Conservation (phyloP, 1,140 invertebrate genomes). For the Charaxes varanes region DNA sequence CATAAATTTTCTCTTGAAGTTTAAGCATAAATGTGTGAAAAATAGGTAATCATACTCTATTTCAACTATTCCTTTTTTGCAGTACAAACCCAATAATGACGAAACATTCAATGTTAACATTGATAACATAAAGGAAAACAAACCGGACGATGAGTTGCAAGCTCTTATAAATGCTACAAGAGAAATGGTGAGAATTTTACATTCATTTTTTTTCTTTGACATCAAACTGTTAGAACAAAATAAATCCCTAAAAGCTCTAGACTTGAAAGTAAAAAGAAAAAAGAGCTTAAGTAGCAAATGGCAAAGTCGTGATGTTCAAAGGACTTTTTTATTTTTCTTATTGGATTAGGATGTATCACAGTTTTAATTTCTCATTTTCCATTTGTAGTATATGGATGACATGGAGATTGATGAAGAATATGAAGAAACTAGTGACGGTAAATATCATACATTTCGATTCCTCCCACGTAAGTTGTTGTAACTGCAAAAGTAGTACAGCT, state of each 20-base stretch:
- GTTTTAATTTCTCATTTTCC: constrained; percentile 18
- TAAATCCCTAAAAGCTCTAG: too few species aligned
- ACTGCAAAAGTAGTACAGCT: not conserved
- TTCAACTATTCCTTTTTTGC: constrained; percentile 20
- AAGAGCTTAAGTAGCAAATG: too few species aligned
- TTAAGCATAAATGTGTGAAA: too few species aligned
- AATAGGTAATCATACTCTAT: too few species aligned
- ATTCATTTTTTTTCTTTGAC: constrained; percentile 7
- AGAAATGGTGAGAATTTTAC: constrained; percentile 72
- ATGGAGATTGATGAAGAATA: constrained; percentile 60
- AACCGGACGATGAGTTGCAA: constrained; percentile 75
- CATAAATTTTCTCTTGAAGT: too few species aligned
- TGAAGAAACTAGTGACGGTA: constrained; percentile 63
- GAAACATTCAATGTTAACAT: constrained; percentile 67
- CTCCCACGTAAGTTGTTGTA: not conserved
- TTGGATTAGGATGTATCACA: too few species aligned
- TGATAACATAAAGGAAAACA: constrained; percentile 62
- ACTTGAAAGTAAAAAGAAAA: too few species aligned
- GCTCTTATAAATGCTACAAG: constrained; percentile 77
- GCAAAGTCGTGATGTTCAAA: too few species aligned
- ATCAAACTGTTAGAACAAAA: too few species aligned
- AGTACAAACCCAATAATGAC: constrained; percentile 68
- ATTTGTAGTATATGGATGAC: constrained; percentile 65
- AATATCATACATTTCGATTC: constrained; percentile 11
- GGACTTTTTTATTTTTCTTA: too few species aligned